Conservation (phyloP, 2,797 vertebrate species). For the Chloroceryle inda region DNA sequence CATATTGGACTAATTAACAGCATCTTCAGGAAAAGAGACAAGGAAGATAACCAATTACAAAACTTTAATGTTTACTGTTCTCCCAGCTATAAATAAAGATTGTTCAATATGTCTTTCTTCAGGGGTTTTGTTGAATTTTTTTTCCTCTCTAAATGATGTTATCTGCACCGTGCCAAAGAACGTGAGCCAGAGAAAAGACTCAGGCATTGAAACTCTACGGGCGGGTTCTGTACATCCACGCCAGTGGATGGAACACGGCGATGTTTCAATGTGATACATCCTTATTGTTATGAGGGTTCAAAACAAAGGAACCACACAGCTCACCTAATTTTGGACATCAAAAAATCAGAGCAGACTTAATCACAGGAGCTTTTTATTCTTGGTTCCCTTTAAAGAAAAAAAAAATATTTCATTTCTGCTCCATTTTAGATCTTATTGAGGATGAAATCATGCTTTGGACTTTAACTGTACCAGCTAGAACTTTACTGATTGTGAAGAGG, state of each 20-base stretch:
- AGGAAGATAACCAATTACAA: conserved; percentile 37
- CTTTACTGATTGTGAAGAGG: neutral
- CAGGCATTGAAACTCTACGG: neutral
- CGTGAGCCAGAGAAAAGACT: neutral
- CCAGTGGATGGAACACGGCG: neutral
- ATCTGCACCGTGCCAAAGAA: neutral
- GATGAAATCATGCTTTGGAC: neutral
- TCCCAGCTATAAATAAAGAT: conserved; percentile 53
- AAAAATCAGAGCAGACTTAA: neutral
- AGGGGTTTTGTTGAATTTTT: neutral
- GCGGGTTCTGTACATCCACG: neutral
- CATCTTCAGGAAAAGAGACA: conserved; percentile 55
- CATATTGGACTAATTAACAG: conserved; percentile 69
- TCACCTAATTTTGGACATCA: neutral
- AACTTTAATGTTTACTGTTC: conserved; percentile 31
- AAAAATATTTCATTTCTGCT: neutral
- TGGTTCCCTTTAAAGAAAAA: neutral
- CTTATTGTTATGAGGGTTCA: neutral
- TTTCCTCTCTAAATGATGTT: neutral
- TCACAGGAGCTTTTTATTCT: neutral
- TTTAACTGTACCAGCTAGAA: neutral
- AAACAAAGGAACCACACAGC: neutral
- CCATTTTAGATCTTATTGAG: neutral
- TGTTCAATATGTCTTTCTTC: conserved; percentile 24
- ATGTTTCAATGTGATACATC: fast-evolving